phyloP scores from a whole-genome alignment of 2,888 invertebrate genomes.

The Vesta saturnalis region DNA sequence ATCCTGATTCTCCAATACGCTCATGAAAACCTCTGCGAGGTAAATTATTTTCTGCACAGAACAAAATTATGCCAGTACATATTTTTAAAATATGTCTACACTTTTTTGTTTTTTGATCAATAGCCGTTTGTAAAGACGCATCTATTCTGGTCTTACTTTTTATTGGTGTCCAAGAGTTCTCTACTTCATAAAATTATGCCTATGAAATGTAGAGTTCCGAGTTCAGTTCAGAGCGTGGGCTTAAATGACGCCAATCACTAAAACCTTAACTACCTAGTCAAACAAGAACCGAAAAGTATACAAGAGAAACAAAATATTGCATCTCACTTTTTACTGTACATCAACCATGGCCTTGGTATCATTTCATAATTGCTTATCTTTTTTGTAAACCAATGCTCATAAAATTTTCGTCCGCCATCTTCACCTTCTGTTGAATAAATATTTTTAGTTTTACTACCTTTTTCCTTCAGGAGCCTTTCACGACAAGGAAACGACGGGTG shows the following conservation, averaged over 20 bases:
- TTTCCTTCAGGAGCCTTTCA: not conserved
- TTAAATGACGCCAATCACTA: not conserved
- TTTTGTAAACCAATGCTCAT: no score
- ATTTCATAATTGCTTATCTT: no score
- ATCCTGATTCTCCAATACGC: constrained; percentile 8
- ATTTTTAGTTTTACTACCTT: not conserved
- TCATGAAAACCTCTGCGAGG: not conserved
- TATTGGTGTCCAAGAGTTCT: not conserved
- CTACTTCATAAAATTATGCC: not conserved
- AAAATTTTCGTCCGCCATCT: no score
- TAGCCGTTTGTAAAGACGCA: not conserved
- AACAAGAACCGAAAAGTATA: not conserved
- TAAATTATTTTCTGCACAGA: constrained; percentile 11
- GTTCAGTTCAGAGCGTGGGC: no score
- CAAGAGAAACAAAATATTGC: no score
- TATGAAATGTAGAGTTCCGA: no score
- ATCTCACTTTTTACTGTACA: no score
- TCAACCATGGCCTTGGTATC: no score
- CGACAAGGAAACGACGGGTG: not conserved
- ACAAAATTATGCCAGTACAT: constrained; percentile 8
- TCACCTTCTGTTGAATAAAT: no score
- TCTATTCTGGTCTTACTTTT: not conserved
- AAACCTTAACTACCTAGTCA: not conserved
- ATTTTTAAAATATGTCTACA: constrained; percentile 2
- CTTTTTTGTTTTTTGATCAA: not conserved